Evolutionary conservation across 2,113 vertebrate species (phyloP).

Genomic region (Galeopterus variegatus): DNA sequence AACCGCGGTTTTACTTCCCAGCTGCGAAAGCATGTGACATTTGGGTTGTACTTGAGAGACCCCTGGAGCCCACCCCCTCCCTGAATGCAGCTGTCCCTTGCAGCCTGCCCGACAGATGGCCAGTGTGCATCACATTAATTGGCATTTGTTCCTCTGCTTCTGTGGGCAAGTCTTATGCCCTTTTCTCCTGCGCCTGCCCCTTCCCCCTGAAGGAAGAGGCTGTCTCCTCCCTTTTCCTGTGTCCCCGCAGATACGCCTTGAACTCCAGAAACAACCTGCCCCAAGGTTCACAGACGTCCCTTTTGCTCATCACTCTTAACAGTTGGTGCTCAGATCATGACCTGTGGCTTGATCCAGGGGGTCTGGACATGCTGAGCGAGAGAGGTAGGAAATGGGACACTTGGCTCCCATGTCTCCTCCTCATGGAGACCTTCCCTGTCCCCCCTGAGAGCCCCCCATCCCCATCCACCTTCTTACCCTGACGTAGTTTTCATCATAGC

Average conservation of each 20-base stretch:
- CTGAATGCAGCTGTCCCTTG: background rate
- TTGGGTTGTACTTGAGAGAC: background rate
- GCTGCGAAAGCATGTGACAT: background rate
- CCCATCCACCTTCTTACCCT: background rate
- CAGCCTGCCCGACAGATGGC: slow-evolving; percentile 61
- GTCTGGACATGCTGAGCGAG: background rate
- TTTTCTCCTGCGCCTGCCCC: background rate
- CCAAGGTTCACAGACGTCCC: too few species aligned
- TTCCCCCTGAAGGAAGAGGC: background rate
- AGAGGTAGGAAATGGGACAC: background rate
- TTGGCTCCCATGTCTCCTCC: background rate
- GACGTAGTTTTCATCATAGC: background rate
- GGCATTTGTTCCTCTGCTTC: background rate
- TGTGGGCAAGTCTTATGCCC: background rate
- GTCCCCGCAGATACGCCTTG: background rate
- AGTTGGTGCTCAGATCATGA: background rate
- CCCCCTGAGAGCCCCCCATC: background rate
- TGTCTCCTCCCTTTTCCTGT: background rate
- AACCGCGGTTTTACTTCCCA: background rate
- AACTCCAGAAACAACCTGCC: background rate
- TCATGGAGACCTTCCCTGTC: background rate
- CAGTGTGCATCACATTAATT: background rate
- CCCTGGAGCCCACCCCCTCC: background rate
- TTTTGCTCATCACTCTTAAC: background rate
- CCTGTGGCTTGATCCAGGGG: background rate